These are phyloP conservation scores for Pemphigus obesinymphae DNA, from an alignment of 1,140 invertebrate genomes.

Conservation along the genomic window DNA sequence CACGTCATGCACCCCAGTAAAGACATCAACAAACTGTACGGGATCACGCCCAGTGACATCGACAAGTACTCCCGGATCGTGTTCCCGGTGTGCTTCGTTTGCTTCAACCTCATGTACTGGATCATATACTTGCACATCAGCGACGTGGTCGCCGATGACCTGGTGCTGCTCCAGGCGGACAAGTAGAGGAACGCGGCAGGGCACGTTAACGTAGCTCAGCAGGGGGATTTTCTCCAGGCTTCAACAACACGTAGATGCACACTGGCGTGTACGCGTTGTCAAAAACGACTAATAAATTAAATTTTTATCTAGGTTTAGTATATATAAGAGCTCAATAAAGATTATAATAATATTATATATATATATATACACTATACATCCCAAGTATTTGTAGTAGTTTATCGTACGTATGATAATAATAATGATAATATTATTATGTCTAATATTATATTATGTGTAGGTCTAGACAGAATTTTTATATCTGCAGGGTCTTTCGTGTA, in stretches of 20 bases:
- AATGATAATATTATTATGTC: not conserved
- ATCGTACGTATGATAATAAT: too few relatives aligned
- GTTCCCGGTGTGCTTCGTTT: constrained; percentile 93
- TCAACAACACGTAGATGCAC: too few relatives aligned
- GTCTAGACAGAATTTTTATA: not conserved
- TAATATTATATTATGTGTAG: not conserved
- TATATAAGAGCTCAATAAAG: constrained; percentile 26
- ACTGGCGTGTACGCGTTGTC: not conserved
- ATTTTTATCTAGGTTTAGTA: constrained; percentile 37
- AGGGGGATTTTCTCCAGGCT: too few relatives aligned
- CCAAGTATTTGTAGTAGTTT: not conserved
- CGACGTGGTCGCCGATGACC: constrained; percentile 86
- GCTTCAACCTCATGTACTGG: constrained; percentile 98
- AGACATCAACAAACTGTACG: constrained; percentile 59
- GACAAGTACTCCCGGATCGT: constrained; percentile 95
- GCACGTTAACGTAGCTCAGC: too few relatives aligned
- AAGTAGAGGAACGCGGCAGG: constrained; percentile 55
- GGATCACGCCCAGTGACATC: constrained; percentile 90
- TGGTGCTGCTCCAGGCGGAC: constrained; percentile 78
- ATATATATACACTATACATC: not conserved
- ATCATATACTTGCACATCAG: constrained; percentile 94
- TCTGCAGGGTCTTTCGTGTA: constrained; percentile 14
- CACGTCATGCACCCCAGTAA: constrained; percentile 74
- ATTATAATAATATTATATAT: too few relatives aligned
- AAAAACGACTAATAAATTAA: not conserved